Evolutionary conservation across 2,797 vertebrate species (phyloP).

Genomic region (Crenichthys baileyi): DNA sequence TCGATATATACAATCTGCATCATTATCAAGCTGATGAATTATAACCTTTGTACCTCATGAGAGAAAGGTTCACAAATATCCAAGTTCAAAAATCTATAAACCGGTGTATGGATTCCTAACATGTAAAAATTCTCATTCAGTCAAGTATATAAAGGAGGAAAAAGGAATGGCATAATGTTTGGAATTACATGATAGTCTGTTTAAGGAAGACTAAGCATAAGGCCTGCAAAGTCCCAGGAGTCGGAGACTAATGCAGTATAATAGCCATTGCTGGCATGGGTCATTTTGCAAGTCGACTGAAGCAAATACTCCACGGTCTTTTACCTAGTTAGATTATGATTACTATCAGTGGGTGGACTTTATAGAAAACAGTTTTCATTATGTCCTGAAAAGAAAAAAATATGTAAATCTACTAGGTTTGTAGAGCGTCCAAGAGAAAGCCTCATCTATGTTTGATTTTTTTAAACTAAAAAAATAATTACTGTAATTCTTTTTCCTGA

Average conservation of each 20-base stretch:
- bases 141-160: constrained; percentile 11
- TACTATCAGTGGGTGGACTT: constrained; percentile 39
- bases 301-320: constrained; percentile 59
- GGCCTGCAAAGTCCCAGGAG: constrained; percentile 54
- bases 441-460: background rate
- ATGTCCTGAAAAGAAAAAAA: background rate
- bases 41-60: constrained; percentile 59
- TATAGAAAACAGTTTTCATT: constrained; percentile 28
- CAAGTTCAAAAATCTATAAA: constrained; percentile 13
- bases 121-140: constrained; percentile 10
- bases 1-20: constrained; percentile 74
- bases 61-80: constrained; percentile 32
- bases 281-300: constrained; percentile 73
- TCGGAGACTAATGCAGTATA: constrained; percentile 73
- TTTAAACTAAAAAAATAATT: background rate
- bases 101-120: constrained; percentile 11
- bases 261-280: constrained; percentile 71
- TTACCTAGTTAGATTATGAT: constrained; percentile 61
- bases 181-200: constrained; percentile 52
- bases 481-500: background rate
- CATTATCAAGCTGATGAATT: constrained; percentile 61
- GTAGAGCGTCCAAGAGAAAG: background rate
- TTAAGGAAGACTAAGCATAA: constrained; percentile 64
- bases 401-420: too few relatives aligned
- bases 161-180: constrained; percentile 45